Conservation (phyloP, 2,888 invertebrate genomes). For the Mesorhabditis sp. region DNA sequence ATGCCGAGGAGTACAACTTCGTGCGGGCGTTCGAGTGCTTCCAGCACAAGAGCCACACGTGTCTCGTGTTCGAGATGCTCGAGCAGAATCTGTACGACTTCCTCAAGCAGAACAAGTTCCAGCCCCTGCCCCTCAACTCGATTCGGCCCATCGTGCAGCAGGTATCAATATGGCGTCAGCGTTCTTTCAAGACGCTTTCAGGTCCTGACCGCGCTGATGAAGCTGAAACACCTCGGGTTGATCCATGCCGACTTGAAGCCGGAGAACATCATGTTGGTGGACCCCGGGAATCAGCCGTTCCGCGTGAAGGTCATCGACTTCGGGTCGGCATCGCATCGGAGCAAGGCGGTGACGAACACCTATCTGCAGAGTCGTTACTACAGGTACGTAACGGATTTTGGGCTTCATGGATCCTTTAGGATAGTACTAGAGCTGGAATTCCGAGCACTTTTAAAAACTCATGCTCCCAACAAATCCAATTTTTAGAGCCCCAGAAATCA, state of each 20-base stretch:
- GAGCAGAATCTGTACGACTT: slow-evolving; percentile 99
- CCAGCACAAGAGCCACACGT: slow-evolving; percentile 92
- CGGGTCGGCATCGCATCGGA: slow-evolving; percentile 97
- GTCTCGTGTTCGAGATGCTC: slow-evolving; percentile 89
- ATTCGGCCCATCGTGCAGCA: slow-evolving; percentile 98
- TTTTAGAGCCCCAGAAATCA: slow-evolving; percentile 81
- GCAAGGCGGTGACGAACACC: slow-evolving; percentile 98
- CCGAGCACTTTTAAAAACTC: not conserved
- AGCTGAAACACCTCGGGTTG: slow-evolving; percentile 88
- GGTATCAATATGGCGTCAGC: slow-evolving; percentile 37
- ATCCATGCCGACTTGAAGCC: slow-evolving; percentile 99
- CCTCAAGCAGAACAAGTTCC: slow-evolving; percentile 98
- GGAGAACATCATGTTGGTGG: slow-evolving; percentile 99
- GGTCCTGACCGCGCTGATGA: slow-evolving; percentile 76
- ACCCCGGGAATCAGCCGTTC: slow-evolving; percentile 94
- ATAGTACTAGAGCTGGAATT: not conserved
- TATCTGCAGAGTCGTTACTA: slow-evolving; percentile 98
- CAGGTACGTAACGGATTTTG: slow-evolving; percentile 63
- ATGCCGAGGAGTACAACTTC: slow-evolving; percentile 98
- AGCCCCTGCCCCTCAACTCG: slow-evolving; percentile 92
- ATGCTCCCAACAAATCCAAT: not conserved
- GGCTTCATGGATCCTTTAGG: slow-evolving; percentile 11
- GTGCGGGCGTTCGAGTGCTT: slow-evolving; percentile 99
- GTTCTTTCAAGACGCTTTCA: not conserved
- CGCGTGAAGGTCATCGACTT: slow-evolving; percentile 98